phyloP scores from a whole-genome alignment of 2,888 invertebrate species.

The Drosophila algonquin region DNA sequence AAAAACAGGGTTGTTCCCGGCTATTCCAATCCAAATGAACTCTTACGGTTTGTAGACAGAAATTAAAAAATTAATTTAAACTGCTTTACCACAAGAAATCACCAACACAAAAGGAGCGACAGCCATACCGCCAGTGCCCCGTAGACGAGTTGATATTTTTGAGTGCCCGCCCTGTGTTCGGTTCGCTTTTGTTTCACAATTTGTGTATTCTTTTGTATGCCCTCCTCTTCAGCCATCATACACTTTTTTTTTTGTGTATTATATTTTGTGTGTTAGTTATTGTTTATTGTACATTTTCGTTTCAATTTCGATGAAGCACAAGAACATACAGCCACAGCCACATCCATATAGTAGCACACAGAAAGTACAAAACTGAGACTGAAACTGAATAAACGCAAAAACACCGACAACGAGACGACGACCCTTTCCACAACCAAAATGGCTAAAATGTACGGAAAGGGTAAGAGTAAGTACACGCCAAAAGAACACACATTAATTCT shows the following conservation, averaged over 20 bases:
- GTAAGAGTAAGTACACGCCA: slow-evolving; percentile 84
- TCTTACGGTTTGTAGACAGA: slow-evolving; percentile 76
- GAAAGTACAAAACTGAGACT: slow-evolving; percentile 49
- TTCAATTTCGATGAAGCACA: slow-evolving; percentile 54
- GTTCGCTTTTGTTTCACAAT: slow-evolving; percentile 9
- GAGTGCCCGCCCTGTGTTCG: slow-evolving; percentile 37
- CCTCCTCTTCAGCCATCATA: slow-evolving; percentile 20
- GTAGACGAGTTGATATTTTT: slow-evolving; percentile 33
- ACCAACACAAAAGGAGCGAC: slow-evolving; percentile 62
- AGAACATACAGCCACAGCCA: slow-evolving; percentile 43
- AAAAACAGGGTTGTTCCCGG: slow-evolving; percentile 27
- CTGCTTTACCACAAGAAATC: slow-evolving; percentile 50
- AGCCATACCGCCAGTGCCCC: slow-evolving; percentile 31
- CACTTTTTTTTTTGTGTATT: slow-evolving; percentile 24
- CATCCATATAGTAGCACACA: slow-evolving; percentile 49
- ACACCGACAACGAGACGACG: slow-evolving; percentile 63
- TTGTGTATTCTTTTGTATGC: slow-evolving; percentile 2
- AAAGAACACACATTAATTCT: slow-evolving; percentile 42
- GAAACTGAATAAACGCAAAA: slow-evolving; percentile 62
- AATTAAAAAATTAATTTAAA: slow-evolving; percentile 46
- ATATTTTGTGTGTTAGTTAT: slow-evolving; percentile 42
- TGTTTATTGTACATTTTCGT: slow-evolving; percentile 58
- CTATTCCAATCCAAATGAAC: slow-evolving; percentile 49
- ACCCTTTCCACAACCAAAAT: slow-evolving; percentile 81
- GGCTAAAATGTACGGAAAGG: slow-evolving; percentile 85